Evolutionary conservation across 2,888 invertebrate species (phyloP).

Genomic region (Synergus japonicus): DNA sequence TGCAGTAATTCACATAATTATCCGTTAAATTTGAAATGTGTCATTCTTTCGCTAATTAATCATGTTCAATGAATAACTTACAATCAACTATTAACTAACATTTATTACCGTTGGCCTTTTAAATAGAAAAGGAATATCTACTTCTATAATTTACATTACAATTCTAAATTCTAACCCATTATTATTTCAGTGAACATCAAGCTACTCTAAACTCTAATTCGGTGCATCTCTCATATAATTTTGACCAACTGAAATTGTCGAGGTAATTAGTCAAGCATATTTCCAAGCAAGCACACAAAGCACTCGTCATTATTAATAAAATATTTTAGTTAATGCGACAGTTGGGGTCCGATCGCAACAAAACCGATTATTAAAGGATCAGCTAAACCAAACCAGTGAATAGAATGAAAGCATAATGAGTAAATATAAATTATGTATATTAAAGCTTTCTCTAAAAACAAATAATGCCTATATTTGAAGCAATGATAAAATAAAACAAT

Average conservation of each 20-base stretch:
- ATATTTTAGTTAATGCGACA: conserved; percentile 14
- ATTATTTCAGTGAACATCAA: conserved; percentile 27
- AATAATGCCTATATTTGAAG: neutral
- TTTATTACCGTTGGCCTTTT: neutral
- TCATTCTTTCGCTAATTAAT: neutral
- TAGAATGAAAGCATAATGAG: too few species aligned
- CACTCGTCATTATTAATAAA: conserved; percentile 23
- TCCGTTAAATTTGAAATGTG: neutral
- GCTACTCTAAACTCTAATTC: conserved; percentile 29
- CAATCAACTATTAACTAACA: neutral
- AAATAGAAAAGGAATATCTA: neutral
- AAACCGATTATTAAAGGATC: neutral
- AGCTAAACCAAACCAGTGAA: neutral
- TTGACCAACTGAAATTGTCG: conserved; percentile 9
- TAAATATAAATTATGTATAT: too few species aligned
- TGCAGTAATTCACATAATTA: neutral
- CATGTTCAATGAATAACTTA: neutral
- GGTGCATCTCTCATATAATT: conserved; percentile 24
- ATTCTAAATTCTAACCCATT: conserved; percentile 1
- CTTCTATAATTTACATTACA: neutral
- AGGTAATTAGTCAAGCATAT: conserved; percentile 36
- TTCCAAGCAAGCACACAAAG: conserved; percentile 25
- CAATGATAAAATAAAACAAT: neutral
- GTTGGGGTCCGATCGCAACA: neutral
- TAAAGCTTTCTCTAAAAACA: neutral